A percentile compares a stretch with the other conserved stretches of the same genome.
Evolutionary conservation across 2,113 vertebrate species (phyloP).

Genomic region (Murina feae): DNA sequence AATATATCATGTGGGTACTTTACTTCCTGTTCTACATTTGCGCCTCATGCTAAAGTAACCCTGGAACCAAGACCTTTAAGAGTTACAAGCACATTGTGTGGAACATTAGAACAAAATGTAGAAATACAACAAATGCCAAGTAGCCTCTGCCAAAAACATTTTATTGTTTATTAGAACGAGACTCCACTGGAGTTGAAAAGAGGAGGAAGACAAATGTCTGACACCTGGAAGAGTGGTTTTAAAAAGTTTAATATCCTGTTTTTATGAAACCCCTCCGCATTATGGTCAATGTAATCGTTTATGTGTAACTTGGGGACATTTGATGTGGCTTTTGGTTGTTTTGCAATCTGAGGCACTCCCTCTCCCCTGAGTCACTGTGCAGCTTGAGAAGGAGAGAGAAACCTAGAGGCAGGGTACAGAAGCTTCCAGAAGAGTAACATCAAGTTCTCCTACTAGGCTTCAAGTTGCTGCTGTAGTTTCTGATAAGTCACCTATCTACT

Average conservation of each 20-base stretch:
- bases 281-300: slow-evolving; percentile 32
- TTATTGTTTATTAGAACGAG: slow-evolving; percentile 34
- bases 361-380: slow-evolving; percentile 32
- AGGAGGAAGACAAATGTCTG: slow-evolving; percentile 53
- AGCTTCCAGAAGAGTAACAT: not conserved
- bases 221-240: slow-evolving; percentile 53
- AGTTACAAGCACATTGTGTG: slow-evolving; percentile 11
- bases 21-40: slow-evolving; percentile 47
- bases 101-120: not conserved
- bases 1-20: slow-evolving; percentile 62
- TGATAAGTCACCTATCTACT: not conserved
- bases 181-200: slow-evolving; percentile 30
- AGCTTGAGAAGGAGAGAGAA: slow-evolving; percentile 18
- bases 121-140: not conserved
- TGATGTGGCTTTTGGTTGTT: slow-evolving; percentile 71
- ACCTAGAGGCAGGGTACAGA: not conserved
- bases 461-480: not conserved
- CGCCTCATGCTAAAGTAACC: slow-evolving; percentile 43
- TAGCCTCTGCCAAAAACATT: not conserved
- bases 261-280: slow-evolving; percentile 44
- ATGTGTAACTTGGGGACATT: slow-evolving; percentile 19
- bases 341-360: slow-evolving; percentile 46
- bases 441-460: not conserved
- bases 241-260: slow-evolving; percentile 64
- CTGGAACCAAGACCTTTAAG: slow-evolving; percentile 55